phyloP scores from a whole-genome alignment of 1,140 invertebrate genomes.

The Metopolophium dirhodum region DNA sequence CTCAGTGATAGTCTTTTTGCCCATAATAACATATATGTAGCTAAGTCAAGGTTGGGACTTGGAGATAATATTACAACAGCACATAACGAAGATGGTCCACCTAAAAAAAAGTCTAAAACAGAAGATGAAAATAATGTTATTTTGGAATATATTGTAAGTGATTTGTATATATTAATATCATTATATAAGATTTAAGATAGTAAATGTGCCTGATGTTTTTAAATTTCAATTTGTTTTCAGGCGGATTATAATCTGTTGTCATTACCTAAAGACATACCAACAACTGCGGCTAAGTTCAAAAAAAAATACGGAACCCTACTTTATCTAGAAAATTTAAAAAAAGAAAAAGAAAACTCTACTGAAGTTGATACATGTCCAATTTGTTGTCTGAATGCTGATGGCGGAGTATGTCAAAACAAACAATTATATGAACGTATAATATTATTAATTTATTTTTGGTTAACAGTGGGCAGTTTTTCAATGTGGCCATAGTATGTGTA shows the following conservation, averaged over 20 bases:
- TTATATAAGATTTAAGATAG: not conserved
- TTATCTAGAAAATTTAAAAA: constrained; percentile 64
- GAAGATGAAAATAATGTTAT: not conserved
- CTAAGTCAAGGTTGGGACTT: constrained; percentile 71
- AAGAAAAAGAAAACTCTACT: constrained; percentile 61
- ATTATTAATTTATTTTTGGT: constrained; percentile 52
- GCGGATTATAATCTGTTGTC: constrained; percentile 42
- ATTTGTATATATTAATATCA: not conserved
- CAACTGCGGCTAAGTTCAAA: constrained; percentile 63
- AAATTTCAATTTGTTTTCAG: not conserved
- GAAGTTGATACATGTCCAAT: constrained; percentile 71
- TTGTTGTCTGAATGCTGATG: constrained; percentile 65
- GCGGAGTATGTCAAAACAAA: not conserved
- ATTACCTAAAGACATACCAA: constrained; percentile 61
- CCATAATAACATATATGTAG: constrained; percentile 78
- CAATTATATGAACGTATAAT: not conserved
- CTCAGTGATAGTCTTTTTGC: constrained; percentile 69
- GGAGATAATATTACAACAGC: constrained; percentile 64
- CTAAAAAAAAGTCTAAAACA: constrained; percentile 41
- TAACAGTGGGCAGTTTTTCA: constrained; percentile 72
- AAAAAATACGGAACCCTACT: constrained; percentile 63
- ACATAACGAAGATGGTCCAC: constrained; percentile 43
- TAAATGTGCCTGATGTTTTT: not conserved
- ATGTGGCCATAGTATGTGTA: constrained; percentile 75
- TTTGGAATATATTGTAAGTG: constrained; percentile 12